Percentiles rank a stretch among this genome's conserved stretches.
Conservation (phyloP, 1,140 invertebrate species). For the Galleria mellonella region DNA sequence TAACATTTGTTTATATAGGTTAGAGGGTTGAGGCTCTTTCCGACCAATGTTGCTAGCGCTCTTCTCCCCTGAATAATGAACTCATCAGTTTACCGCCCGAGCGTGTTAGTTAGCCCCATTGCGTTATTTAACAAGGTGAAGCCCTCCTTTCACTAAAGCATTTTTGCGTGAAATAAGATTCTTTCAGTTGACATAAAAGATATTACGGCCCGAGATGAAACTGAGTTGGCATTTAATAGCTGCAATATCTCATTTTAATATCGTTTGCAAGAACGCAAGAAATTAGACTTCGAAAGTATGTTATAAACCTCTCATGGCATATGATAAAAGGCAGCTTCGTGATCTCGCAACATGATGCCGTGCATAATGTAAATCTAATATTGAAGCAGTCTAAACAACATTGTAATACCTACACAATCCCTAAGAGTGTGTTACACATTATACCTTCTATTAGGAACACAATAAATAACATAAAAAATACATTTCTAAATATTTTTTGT, state of each 20-base stretch:
- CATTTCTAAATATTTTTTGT: too few relatives aligned
- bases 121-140: conserved; percentile 28
- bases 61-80: conserved; percentile 33
- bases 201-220: not conserved
- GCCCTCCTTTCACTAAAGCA: not conserved
- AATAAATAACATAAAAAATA: too few relatives aligned
- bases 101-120: conserved; percentile 27
- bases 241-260: conserved; percentile 1
- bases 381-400: too few relatives aligned
- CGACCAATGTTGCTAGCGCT: conserved; percentile 1
- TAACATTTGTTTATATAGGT: conserved; percentile 27
- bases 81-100: conserved; percentile 23
- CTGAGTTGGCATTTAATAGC: not conserved
- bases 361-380: too few relatives aligned
- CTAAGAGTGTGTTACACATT: too few relatives aligned
- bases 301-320: too few relatives aligned
- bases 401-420: too few relatives aligned
- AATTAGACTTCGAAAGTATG: not conserved
- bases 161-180: conserved; percentile 6
- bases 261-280: not conserved
- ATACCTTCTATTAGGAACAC: too few relatives aligned
- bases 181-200: conserved; percentile 1
- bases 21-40: conserved; percentile 15
- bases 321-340: too few relatives aligned
- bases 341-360: too few relatives aligned